phyloP scores from a whole-genome alignment of 2,113 vertebrate genomes.

The Maccullochella peelii region DNA sequence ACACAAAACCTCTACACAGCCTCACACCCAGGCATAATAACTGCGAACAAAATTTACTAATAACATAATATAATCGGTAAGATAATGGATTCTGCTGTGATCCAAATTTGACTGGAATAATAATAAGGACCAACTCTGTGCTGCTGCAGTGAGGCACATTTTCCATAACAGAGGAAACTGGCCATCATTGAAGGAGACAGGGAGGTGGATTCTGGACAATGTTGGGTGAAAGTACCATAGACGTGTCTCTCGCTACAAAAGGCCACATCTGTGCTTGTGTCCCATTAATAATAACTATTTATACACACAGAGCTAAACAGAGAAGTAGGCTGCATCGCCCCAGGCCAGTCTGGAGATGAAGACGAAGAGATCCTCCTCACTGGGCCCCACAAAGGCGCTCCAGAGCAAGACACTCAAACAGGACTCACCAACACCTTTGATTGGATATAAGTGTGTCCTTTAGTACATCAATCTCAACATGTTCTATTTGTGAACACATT shows the following conservation, averaged over 20 bases:
- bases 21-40: neutral
- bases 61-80: neutral
- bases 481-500: neutral
- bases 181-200: conserved; percentile 21
- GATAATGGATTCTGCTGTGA: conserved; percentile 3
- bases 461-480: neutral
- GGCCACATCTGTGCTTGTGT: conserved; percentile 65
- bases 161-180: conserved; percentile 45
- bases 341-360: conserved; percentile 26
- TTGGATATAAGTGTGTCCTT: neutral
- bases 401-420: neutral
- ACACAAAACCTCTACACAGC: neutral
- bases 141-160: conserved; percentile 21
- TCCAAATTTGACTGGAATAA: conserved; percentile 26
- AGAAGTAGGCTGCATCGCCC: conserved; percentile 54
- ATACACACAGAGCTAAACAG: conserved; percentile 71
- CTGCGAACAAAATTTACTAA: neutral
- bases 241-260: neutral
- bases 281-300: conserved; percentile 75
- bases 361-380: conserved; percentile 10
- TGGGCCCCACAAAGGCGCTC: conserved; percentile 18
- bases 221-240: conserved; percentile 48
- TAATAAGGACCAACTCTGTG: neutral
- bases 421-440: neutral
- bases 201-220: conserved; percentile 30